These are phyloP conservation scores for Trachemys scripta DNA, from an alignment of 2,113 vertebrate genomes.

Conservation along the genomic window DNA sequence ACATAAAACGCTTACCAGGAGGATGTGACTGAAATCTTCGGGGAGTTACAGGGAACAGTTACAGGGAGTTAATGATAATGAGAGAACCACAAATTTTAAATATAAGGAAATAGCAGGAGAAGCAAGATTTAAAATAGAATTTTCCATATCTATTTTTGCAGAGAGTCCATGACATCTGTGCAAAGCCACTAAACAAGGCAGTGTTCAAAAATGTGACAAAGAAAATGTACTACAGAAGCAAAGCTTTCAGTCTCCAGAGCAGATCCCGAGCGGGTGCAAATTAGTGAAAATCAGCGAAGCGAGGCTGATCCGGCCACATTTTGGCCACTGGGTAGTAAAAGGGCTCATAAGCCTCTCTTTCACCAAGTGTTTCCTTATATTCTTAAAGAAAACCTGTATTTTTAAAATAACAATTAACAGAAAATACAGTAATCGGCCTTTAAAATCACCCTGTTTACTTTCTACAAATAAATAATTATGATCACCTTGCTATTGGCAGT, in stretches of 20 bases:
- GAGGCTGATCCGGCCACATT: accelerated
- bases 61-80: neutral
- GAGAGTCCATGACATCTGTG: too few relatives aligned
- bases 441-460: neutral
- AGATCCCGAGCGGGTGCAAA: too few relatives aligned
- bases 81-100: neutral
- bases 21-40: neutral
- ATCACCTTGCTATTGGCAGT: neutral
- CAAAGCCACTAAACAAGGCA: neutral
- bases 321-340: neutral
- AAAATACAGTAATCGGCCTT: neutral
- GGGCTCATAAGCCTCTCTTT: neutral
- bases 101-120: neutral
- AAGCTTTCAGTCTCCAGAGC: neutral
- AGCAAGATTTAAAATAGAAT: neutral
- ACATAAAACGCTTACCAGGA: neutral
- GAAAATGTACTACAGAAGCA: neutral
- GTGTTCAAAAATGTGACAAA: neutral
- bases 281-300: neutral
- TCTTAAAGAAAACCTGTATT: neutral
- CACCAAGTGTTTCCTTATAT: neutral
- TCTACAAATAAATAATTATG: neutral
- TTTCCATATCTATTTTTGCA: neutral
- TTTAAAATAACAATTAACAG: neutral
- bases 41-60: neutral